Evolutionary conservation across 1,140 invertebrate species (phyloP).

Genomic region (Marisa cornuarietis): DNA sequence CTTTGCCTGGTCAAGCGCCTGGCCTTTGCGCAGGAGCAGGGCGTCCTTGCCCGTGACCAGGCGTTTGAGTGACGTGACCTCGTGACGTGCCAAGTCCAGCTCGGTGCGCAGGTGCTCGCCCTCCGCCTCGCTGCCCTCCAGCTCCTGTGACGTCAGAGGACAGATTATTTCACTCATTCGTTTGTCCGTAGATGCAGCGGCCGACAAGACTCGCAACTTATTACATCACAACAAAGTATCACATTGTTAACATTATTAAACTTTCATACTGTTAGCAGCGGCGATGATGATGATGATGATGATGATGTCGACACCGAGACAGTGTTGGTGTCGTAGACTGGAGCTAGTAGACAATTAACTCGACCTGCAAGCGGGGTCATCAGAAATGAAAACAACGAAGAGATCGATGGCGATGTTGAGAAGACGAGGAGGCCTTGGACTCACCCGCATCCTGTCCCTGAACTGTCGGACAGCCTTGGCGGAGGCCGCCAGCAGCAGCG

Average conservation of each 20-base stretch:
- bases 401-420: not conserved
- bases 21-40: constrained; percentile 50
- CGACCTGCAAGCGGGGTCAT: too few relatives aligned
- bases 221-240: too few relatives aligned
- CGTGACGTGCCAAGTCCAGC: constrained; percentile 40
- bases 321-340: too few relatives aligned
- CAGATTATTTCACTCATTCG: too few relatives aligned
- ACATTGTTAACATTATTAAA: too few relatives aligned
- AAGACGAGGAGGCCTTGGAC: constrained; percentile 9
- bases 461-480: constrained; percentile 52
- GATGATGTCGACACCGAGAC: too few relatives aligned
- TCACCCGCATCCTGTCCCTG: constrained; percentile 53
- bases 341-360: too few relatives aligned
- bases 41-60: constrained; percentile 53
- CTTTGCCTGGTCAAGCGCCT: constrained; percentile 54
- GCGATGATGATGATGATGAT: too few relatives aligned
- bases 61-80: constrained; percentile 47
- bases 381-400: too few relatives aligned
- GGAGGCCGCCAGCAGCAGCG: constrained; percentile 41
- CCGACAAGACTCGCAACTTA: too few relatives aligned
- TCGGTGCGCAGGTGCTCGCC: constrained; percentile 41
- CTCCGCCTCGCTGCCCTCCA: constrained; percentile 36
- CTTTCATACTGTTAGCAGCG: too few relatives aligned
- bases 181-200: too few relatives aligned
- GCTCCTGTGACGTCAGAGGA: constrained; percentile 24